These are phyloP conservation scores for Anarsia innoxiella DNA, from an alignment of 2,888 invertebrate species.

Conservation along the genomic window DNA sequence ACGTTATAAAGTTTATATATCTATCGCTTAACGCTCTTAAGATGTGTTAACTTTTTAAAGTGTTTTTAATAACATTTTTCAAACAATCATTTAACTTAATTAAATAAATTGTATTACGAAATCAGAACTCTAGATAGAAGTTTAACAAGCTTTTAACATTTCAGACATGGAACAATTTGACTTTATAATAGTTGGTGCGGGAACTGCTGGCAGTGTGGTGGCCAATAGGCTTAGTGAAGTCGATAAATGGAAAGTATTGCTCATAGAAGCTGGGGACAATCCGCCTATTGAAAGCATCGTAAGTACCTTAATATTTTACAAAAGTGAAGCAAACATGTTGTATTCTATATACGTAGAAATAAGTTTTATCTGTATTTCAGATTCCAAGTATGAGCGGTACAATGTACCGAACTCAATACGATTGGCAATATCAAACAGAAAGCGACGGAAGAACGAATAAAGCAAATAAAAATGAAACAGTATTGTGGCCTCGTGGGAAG, in stretches of 20 bases:
- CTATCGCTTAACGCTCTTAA: no score
- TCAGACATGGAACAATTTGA: constrained; percentile 28
- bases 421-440: constrained; percentile 89
- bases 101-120: constrained; percentile 5
- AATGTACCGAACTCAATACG: constrained; percentile 59
- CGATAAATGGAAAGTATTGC: constrained; percentile 26
- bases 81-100: neutral
- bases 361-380: constrained; percentile 2
- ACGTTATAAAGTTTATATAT: no score
- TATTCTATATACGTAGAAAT: neutral
- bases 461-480: constrained; percentile 56
- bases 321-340: neutral
- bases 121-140: no score
- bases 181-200: constrained; percentile 33
- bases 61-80: no score
- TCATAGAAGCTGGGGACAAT: constrained; percentile 31
- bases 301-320: neutral
- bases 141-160: no score
- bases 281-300: constrained; percentile 24
- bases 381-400: constrained; percentile 4
- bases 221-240: constrained; percentile 33
- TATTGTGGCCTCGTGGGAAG: constrained; percentile 72
- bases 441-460: constrained; percentile 81
- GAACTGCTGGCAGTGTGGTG: constrained; percentile 31
- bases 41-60: no score